These are phyloP conservation scores for Aphodius sticticus DNA, from an alignment of 2,888 invertebrate species.

Conservation along the genomic window DNA sequence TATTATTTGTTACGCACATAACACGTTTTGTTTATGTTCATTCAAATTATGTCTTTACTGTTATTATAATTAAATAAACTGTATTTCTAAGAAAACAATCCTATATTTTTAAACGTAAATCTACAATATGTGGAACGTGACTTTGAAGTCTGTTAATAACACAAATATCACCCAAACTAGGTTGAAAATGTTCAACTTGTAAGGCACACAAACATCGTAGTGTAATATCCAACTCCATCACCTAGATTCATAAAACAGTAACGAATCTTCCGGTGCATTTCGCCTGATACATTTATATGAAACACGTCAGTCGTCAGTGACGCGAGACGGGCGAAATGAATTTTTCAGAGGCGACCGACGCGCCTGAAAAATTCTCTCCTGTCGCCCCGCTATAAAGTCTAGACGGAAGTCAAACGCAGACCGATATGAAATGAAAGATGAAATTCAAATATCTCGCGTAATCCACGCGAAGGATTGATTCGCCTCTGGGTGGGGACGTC, in stretches of 20 bases:
- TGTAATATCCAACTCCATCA: too few relatives aligned
- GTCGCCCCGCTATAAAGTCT: conserved; percentile 26
- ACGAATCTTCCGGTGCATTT: not conserved
- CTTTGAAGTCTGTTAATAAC: too few relatives aligned
- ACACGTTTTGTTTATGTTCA: too few relatives aligned
- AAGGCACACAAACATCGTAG: too few relatives aligned
- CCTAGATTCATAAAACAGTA: not conserved
- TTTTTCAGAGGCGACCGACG: conserved; percentile 9
- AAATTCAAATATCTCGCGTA: conserved; percentile 36
- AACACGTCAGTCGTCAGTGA: not conserved
- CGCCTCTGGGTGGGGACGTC: conserved; percentile 11
- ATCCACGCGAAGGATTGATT: conserved; percentile 32
- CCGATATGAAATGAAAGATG: conserved; percentile 35
- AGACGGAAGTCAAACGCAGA: conserved; percentile 28
- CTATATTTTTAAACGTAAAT: too few relatives aligned
- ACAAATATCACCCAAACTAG: too few relatives aligned
- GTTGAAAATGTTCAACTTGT: too few relatives aligned
- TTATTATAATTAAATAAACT: too few relatives aligned
- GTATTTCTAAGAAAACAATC: too few relatives aligned
- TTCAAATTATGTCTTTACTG: too few relatives aligned
- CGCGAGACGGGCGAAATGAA: not conserved
- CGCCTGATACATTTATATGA: not conserved
- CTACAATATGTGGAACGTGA: too few relatives aligned
- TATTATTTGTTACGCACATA: too few relatives aligned
- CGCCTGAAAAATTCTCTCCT: conserved; percentile 31